Conservation (phyloP, 1,140 invertebrate species). For the Ladona fulva region DNA sequence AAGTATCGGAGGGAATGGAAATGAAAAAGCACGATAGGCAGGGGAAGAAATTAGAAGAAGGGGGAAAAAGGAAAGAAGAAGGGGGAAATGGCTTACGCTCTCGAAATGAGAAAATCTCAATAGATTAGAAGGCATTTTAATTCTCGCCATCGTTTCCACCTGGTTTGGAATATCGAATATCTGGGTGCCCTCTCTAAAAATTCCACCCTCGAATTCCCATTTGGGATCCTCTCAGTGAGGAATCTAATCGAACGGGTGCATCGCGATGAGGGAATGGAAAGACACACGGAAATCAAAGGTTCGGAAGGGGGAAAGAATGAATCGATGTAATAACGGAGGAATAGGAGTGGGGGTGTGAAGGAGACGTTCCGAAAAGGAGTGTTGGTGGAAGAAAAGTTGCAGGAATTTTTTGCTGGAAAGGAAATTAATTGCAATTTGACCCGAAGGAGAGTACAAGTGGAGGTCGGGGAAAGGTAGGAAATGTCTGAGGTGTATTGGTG, state of each 20-base stretch:
- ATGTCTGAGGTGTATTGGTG: background rate
- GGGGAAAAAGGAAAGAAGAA: background rate
- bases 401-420: background rate
- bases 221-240: background rate
- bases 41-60: background rate
- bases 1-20: background rate
- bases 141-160: background rate
- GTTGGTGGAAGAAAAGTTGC: background rate
- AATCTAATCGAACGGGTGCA: background rate
- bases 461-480: background rate
- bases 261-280: background rate
- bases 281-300: background rate
- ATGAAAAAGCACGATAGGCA: no score
- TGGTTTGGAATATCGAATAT: constrained; percentile 7
- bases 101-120: constrained; percentile 1
- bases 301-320: background rate
- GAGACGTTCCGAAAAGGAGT: background rate
- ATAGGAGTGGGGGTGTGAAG: background rate
- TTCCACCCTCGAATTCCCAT: background rate
- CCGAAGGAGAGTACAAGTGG: background rate
- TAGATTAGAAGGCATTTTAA: constrained; percentile 2
- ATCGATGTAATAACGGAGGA: background rate
- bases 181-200: background rate
- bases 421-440: constrained; percentile 7
- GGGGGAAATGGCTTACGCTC: background rate